Base-by-base conservation (phyloP, 2,797 vertebrate species). In the Neosilurus mollespiculum region DNA sequence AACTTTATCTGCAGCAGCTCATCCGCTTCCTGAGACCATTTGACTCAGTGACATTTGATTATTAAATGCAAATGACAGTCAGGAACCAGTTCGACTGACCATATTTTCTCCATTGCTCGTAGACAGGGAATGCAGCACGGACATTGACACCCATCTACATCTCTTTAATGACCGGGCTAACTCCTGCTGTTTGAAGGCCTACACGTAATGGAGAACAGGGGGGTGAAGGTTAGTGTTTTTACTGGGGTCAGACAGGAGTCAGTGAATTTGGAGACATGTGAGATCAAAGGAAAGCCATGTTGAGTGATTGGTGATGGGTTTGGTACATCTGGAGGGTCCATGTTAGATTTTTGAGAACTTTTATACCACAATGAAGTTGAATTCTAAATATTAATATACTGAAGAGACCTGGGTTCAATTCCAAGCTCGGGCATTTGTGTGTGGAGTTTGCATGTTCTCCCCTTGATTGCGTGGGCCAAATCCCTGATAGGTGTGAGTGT, bases 161-260 rank as follows among this genome's bases (percentile, higher is more conserved):
- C 79, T 81, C 78, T 65, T 85, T 88, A 89, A 88, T 89, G 87
- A 83, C 80, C 59, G 59, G 56, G 81, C 79, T 84, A 83, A 81
- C 80, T 73, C 73, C 80, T 61, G 82, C 87, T 81, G 75, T 87
- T 86, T 89, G 84, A 88, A 87, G 82, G 80, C 84, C 67, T 83
- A 59, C 58, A 78, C 69, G 78, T 87, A 89, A 85, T 87, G 85
- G 84, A 87, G 78, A 83, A 84, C 62, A 69, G 78, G 81, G 73
- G 81, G 86, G 64, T 79, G 82, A 86, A 89, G 88, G 87, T 88
- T 81, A 83, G 61, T 75, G 64, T 87, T 84, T 86, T 88, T 86
- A 87, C 81, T 15, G 85, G 86, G 88, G 87, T 89, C 87, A 88
- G 87, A 87, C 85, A 86, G 80, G 81, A 88, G 87, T 81, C 85